These are phyloP conservation scores for Lonchura striata DNA, from an alignment of 2,113 vertebrate species.

Conservation along the genomic window DNA sequence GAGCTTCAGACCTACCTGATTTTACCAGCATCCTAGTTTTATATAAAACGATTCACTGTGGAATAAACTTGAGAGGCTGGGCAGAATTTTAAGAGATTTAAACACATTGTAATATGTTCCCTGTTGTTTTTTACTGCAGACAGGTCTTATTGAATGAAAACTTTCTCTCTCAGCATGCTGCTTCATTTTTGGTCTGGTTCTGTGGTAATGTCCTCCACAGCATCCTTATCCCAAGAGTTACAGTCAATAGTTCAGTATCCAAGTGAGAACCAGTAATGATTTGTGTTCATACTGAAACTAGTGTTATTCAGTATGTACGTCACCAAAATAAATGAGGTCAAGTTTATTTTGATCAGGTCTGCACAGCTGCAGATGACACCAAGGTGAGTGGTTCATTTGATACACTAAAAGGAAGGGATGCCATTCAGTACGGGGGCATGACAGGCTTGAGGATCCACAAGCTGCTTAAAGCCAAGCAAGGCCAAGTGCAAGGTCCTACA, in stretches of 20 bases:
- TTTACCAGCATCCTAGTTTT: background rate
- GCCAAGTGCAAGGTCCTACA: background rate
- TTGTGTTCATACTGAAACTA: background rate
- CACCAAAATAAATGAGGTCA: background rate
- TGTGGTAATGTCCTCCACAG: background rate
- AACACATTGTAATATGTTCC: background rate
- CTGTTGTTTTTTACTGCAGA: background rate
- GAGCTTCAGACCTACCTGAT: background rate
- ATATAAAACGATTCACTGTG: background rate
- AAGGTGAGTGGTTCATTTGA: background rate
- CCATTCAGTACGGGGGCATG: background rate
- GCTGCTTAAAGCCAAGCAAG: background rate
- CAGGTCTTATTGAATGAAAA: background rate
- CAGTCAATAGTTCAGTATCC: background rate
- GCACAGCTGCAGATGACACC: background rate
- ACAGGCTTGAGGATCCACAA: background rate
- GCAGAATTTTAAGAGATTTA: background rate
- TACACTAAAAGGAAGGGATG: background rate
- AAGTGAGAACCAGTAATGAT: background rate
- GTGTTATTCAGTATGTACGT: background rate
- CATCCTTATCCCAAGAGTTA: background rate
- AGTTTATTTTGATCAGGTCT: background rate
- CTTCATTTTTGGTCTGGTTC: background rate
- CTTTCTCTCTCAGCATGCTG: background rate
- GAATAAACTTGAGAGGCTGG: background rate